Base-by-base conservation (phyloP, 2,113 vertebrate species). In the Gorsachius goisagi region DNA sequence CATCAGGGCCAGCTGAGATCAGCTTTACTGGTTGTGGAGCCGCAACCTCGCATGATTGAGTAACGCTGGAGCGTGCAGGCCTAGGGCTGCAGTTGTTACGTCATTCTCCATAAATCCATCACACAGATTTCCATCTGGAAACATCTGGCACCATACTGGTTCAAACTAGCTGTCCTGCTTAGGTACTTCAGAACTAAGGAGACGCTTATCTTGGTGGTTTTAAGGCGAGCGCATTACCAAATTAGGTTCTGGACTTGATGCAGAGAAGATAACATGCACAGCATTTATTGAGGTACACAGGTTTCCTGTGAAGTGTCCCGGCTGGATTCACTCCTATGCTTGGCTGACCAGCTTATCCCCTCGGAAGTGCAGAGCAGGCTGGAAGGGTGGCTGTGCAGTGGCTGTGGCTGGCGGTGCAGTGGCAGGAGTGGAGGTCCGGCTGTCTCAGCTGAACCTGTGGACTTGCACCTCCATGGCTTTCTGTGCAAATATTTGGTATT, bases 261-360 rank as follows among this genome's bases (percentile, higher is more conserved):
- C 1, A 2, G 49, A 64, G 63, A 58, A 62, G 59, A 32, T 53
- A 44, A 52, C 0, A 0, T 20, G 28, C 1, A 12, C 44, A 71
- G 52, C 55, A 56, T 59, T 81, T 66, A 49, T 24, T 52, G 47
- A 50, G 66, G 59, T 0, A 0, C 44, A 60, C 0, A 2, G 24
- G 26, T 52, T 64, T 75, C 21, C 37, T 2, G 1, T 24, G 26
- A 17, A 32, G 33, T 27, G 47, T 52, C 74, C 62, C 0, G 0
- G 35, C 33, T 13, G 24, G 23, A 21, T 75, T 88, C 3, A 4
- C 8, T 4, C 9, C 17, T 4, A 37, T 3, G 18, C 63, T 77
- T 45, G 37, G 60, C 37, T 79, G 71, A 15, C 19, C 2, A 2
- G 5, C 5, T 75, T 39, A 7, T 1, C 14, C 6, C 16, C 24